Conservation (phyloP, 2,113 vertebrate species). For the Ariopsis seemanni region DNA sequence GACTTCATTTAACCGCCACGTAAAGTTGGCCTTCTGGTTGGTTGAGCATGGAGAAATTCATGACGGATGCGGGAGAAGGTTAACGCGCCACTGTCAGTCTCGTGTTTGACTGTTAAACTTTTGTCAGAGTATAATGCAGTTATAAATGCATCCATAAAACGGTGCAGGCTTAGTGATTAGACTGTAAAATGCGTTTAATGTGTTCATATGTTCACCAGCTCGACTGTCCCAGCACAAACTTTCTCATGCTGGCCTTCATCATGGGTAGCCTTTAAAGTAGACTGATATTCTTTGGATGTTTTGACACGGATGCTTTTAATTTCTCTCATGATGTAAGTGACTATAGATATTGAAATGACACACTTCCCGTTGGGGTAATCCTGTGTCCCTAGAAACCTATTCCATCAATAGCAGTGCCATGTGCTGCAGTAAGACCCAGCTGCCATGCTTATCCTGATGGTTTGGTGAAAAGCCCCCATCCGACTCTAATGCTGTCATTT, state of each 20-base stretch:
- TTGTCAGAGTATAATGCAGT: background rate
- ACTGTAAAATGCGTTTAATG: conserved; percentile 23
- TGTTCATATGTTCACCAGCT: conserved; percentile 1
- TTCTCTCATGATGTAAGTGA: conserved; percentile 24
- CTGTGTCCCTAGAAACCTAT: conserved; percentile 43
- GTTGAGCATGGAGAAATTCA: conserved; percentile 10
- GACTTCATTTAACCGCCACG: conserved; percentile 26
- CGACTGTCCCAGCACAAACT: background rate
- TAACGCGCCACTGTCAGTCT: background rate
- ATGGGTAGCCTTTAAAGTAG: background rate
- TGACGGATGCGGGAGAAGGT: conserved; percentile 31
- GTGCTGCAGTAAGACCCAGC: conserved; percentile 25
- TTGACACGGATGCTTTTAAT: background rate
- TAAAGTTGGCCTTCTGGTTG: conserved; percentile 28
- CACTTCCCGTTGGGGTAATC: conserved; percentile 39
- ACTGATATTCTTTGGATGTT: conserved; percentile 1
- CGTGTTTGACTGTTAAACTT: background rate
- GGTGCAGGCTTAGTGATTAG: background rate
- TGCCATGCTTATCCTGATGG: background rate
- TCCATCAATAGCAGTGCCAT: conserved; percentile 44
- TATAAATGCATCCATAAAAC: background rate
- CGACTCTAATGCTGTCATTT: background rate
- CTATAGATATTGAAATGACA: conserved; percentile 24
- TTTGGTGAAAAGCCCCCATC: background rate
- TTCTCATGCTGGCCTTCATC: conserved; percentile 2